Evolutionary conservation across 30 jellyfish, hydroid and myxozoan genomes (phyloP), one percentile per base, ranked within the genome.

Genomic region (Aurelia sp.): DNA sequence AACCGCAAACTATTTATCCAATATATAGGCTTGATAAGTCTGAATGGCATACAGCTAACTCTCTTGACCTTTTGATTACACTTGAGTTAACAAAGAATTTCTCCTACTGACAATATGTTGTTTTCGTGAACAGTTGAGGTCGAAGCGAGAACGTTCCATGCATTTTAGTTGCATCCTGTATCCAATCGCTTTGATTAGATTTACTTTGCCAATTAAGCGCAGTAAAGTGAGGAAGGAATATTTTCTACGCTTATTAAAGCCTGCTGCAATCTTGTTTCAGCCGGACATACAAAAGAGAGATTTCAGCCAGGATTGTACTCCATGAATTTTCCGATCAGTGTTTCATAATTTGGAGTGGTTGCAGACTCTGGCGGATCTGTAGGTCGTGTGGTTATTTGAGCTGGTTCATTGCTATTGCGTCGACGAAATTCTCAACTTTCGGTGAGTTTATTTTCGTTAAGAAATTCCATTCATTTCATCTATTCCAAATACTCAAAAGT

Each of bases 1-100:
- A 75, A 66, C 86, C 86, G 13, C 86, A 75, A 75, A 23, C 15
- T 12, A 59, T 75, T 75, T 66, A 75, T 75, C 86, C 86, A 75
- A 75, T 75, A 59, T 75, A 75, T 64, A 20, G 65, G 58, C 51
- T 40, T 11, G 74, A 75, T 59, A 75, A 75, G 86, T 11, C 73
- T 27, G 41, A 44, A 55, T 75, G 59, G 18, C 17, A 57, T 33
- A 62, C 75, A 75, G 75, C 47, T 31, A 61, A 57, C 71, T 33
- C 20, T 58, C 11, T 41, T 75, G 75, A 58, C 86, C 86, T 59
- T 44, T 58, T 35, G 75, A 75, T 75, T 75, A 58, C 62, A 53
- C 33, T 59, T 75, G 86, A 53, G 72, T 55, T 58, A 63, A 62
- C 47, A 17, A 59, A 57, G 86, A 75, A 75, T 75, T 75, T 33